Evolutionary conservation across 64 coral and sea anemone species (phyloP), one percentile per base, ranked within the genome.

Genomic region (Hydrozoanthus tunicans): DNA sequence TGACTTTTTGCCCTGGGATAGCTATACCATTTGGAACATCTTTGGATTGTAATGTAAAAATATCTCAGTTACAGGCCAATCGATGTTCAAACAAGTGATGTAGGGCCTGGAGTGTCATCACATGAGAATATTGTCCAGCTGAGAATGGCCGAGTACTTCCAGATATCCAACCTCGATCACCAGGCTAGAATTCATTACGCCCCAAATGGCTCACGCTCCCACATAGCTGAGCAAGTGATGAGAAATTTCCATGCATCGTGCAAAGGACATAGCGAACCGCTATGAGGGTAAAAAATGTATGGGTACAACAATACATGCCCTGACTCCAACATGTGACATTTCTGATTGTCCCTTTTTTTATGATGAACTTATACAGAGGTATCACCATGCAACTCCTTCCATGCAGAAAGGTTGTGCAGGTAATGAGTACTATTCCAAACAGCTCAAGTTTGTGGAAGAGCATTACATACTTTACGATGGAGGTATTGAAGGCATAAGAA

Each of bases 291-390:
- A 90, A 54, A 63, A 27, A 32, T 77, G 75, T 17, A 70, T 85
- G 63, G 75, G 89, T 54, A 90, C 75, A 12, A 54, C 59, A 52
- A 90, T 78, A 79, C 89, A 90, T 90, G 60, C 89, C 63, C 89
- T 63, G 51, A 63, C 25, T 23, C 89, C 75, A 65, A 65, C 59
- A 24, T 90, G 27, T 32, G 59, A 64, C 17, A 57, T 53, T 55
- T 90, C 73, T 23, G 73, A 77, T 59, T 79, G 54, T 90, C 79
- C 79, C 75, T 90, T 90, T 59, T 90, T 90, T 53, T 74, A 79
- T 77, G 11, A 71, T 25, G 65, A 85, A 57, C 71, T 85, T 54
- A 6, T 59, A n/a, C 52, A 70, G 5, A 85, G 70, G 57, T 85
- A 53, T 65, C 82, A 70, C 25, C 63, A 85, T 9, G 64, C 78